Conservation (phyloP, 1,140 invertebrate species). For the Drosophila guanche region DNA sequence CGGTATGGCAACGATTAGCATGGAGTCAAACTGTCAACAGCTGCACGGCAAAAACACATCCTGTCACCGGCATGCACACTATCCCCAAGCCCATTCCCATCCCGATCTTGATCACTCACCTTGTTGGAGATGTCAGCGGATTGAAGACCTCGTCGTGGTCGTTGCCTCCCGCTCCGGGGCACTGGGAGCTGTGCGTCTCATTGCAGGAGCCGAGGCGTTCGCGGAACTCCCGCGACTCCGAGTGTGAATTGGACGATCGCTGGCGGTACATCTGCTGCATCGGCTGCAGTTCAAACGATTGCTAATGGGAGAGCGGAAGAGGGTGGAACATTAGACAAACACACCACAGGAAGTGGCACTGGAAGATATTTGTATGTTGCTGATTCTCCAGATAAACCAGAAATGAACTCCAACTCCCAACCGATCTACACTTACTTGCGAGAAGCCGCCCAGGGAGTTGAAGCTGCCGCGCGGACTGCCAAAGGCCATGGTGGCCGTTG, state of each 20-base stretch:
- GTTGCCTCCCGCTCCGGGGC: conserved; percentile 49
- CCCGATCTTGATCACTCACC: conserved; percentile 54
- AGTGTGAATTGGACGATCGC: conserved; percentile 76
- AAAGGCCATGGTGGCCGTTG: conserved; percentile 73
- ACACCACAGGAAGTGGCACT: conserved; percentile 58
- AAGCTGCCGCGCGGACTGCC: conserved; percentile 81
- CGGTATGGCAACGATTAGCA: conserved; percentile 67
- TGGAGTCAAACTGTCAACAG: conserved; percentile 76
- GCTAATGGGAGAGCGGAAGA: conserved; percentile 54
- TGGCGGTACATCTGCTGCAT: conserved; percentile 68
- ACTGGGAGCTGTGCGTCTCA: conserved; percentile 73
- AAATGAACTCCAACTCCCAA: conserved; percentile 11
- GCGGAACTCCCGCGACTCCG: conserved; percentile 73
- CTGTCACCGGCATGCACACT: conserved; percentile 42
- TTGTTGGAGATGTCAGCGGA: conserved; percentile 62
- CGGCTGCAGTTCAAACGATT: conserved; percentile 81
- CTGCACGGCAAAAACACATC: conserved; percentile 58
- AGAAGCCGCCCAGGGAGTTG: conserved; percentile 75
- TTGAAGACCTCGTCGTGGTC: conserved; percentile 78
- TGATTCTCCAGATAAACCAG: conserved; percentile 55
- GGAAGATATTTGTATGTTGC: no score
- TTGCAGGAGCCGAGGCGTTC: conserved; percentile 79
- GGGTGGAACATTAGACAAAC: conserved; percentile 38
- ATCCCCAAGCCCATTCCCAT: conserved; percentile 3
- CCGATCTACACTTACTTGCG: conserved; percentile 66